A percentile compares a stretch with the other conserved stretches of the same genome.
phyloP scores from a whole-genome alignment of 2,113 vertebrate genomes.

The Laterallus jamaicensis region DNA sequence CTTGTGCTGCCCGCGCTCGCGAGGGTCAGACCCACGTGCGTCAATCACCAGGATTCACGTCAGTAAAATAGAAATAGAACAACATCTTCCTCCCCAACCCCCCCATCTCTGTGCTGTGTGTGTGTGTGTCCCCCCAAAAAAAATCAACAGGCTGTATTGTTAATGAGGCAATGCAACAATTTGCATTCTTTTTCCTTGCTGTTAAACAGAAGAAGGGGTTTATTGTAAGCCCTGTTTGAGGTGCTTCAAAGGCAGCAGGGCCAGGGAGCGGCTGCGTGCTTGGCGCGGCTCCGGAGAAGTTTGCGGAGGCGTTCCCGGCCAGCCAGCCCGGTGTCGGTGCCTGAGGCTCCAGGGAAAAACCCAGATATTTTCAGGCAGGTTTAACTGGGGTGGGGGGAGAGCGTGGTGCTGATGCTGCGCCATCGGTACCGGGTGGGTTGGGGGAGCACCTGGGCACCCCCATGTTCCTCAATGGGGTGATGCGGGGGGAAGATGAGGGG shows the following conservation, averaged over 20 bases:
- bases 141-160: neutral
- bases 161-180: accelerated
- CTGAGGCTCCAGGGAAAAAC: neutral
- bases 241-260: neutral
- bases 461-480: neutral
- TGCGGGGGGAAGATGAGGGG: neutral
- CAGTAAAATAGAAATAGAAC: neutral
- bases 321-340: accelerated
- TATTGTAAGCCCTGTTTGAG: neutral
- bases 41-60: neutral
- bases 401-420: accelerated
- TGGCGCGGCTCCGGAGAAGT: neutral
- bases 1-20: neutral
- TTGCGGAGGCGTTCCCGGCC: neutral
- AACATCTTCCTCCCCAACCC: neutral
- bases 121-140: neutral
- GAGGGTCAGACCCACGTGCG: neutral
- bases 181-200: neutral
- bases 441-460: neutral
- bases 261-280: neutral
- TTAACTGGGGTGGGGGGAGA: neutral
- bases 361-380: neutral
- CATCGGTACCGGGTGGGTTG: accelerated
- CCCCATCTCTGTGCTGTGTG: too few relatives aligned
- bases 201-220: accelerated